Percentiles rank a stretch among this genome's conserved stretches.
Evolutionary conservation across 2,797 vertebrate species (phyloP).

Genomic region (Petrocephalus schoutedeni): DNA sequence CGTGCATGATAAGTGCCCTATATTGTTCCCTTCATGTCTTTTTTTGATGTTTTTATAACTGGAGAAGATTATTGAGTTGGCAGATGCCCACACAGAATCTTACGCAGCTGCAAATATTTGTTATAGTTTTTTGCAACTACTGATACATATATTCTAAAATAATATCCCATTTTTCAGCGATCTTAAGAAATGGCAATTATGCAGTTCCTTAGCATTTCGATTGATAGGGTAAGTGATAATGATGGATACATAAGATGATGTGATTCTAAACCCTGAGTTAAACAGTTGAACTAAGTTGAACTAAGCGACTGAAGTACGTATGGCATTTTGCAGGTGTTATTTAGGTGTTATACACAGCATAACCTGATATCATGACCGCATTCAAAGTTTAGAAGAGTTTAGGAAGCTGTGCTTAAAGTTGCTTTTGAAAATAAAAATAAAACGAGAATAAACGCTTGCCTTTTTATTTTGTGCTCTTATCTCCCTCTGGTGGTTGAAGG

Average conservation of each 20-base stretch:
- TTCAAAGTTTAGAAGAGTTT: not conserved
- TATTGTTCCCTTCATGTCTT: not conserved
- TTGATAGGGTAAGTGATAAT: not conserved
- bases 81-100: not conserved
- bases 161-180: not conserved
- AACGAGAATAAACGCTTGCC: not conserved
- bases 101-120: not conserved
- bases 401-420: not conserved
- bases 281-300: not conserved
- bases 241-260: not conserved
- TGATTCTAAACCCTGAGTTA: not conserved
- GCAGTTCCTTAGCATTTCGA: not conserved
- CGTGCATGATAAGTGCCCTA: not conserved
- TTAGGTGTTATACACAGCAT: not conserved
- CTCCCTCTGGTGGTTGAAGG: conserved; percentile 12
- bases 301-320: not conserved
- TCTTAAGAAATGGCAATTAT: not conserved
- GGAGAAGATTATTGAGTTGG: too few species aligned
- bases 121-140: not conserved
- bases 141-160: not conserved
- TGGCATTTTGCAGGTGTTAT: not conserved
- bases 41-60: not conserved
- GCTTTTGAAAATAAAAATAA: not conserved
- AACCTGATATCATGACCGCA: not conserved
- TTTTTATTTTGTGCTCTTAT: not conserved